phyloP scores from a whole-genome alignment of 2,113 vertebrate species.

The Rhipidura dahli region DNA sequence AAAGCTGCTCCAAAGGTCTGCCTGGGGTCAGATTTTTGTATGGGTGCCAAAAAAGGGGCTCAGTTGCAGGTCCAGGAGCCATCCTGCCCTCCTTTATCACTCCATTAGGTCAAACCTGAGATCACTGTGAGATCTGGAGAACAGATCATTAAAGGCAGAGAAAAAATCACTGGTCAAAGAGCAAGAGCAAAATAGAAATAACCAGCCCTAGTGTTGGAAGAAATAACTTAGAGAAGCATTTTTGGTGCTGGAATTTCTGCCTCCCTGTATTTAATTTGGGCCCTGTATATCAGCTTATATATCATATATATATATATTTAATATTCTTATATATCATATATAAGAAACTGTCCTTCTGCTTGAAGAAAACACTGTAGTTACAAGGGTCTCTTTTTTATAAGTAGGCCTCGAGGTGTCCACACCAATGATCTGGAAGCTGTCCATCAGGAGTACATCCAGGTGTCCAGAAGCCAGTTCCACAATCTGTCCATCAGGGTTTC shows the following conservation, averaged over 20 bases:
- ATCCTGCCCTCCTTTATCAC: background rate
- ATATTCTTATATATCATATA: too few species aligned
- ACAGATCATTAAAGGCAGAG: background rate
- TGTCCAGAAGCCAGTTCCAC: background rate
- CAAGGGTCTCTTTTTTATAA: background rate
- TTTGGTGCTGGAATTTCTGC: background rate
- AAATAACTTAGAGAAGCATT: background rate
- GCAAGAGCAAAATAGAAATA: background rate
- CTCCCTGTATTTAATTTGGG: background rate
- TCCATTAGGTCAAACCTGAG: background rate
- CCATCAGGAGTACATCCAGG: background rate
- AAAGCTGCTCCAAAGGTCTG: background rate
- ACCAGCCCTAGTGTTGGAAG: background rate
- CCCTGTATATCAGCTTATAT: background rate
- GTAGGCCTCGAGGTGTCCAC: fast-evolving
- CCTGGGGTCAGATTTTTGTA: background rate
- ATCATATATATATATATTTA: background rate
- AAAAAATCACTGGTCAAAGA: background rate
- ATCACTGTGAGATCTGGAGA: background rate
- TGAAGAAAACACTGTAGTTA: background rate
- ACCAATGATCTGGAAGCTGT: background rate
- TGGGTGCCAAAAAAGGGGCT: fast-evolving
- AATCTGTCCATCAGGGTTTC: background rate
- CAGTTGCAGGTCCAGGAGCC: background rate
- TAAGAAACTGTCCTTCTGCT: background rate